Evolutionary conservation across 2,888 invertebrate genomes (phyloP), one percentile per base, ranked within the genome.

Genomic region (Galeruca laticollis): DNA sequence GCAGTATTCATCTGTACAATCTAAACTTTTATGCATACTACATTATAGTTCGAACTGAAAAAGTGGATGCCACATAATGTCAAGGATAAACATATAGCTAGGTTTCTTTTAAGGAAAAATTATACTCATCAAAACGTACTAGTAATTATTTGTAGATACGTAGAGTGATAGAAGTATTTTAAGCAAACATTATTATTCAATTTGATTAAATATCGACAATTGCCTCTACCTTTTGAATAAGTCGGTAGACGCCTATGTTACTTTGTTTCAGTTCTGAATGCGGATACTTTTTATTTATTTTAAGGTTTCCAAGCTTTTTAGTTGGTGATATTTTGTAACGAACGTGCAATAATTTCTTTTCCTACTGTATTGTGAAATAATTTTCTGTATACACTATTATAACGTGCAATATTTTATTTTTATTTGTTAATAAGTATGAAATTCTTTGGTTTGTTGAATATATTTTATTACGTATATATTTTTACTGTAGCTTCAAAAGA

Each of bases 321-420:
- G 60, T 21, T 49, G 26, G 59, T 59, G 65, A 59, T 59, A 65
- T 59, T 57, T 59, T 57, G 33, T 37, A 65, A 35, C 59, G 26
- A 65, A 51, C 15, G 60, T 66, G 66, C 66, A 66, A 66, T 66
- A 60, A 33, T 49, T 60, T 66, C 37, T 11, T 63, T 62, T 52
- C 62, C 62, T 52, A 37, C 33, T n/a, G 13, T 43, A 56, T 31
- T 57, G 57, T 65, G 57, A 43, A 57, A 57, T 64, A 64, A 56
- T 56, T 56, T 64, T 18, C 20, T 13, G 31, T 21, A 11, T 40
- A 40, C 6, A 40, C 4, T 40, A n/a, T 40, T 40, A 40, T 40
- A 3, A 40, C 3, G 40, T 40, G 40, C 40, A 40, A 40, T 47
- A 47, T 47, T 47, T 47, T 47, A 18, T 37, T 21, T 52, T 62